Conservation (phyloP, 1,140 invertebrate genomes). For the Mamestra configurata region DNA sequence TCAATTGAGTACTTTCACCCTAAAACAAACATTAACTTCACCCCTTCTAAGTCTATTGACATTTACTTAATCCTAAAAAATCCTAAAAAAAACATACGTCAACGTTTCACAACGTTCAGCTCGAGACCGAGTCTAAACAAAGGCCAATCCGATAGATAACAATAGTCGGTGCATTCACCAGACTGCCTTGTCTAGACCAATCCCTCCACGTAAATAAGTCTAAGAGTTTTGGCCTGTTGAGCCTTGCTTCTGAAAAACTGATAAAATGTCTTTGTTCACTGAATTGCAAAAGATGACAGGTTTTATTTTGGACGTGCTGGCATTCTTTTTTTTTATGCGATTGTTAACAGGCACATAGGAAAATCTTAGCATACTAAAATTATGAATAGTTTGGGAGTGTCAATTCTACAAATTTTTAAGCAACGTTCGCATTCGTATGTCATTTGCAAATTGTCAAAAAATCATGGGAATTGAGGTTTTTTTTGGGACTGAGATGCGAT, state of each 20-base stretch:
- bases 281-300: background rate
- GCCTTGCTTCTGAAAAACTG: background rate
- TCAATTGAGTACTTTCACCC: conserved; percentile 10
- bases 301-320: background rate
- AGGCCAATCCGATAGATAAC: conserved; percentile 14
- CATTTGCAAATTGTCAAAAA: too few relatives aligned
- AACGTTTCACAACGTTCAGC: background rate
- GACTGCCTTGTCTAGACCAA: conserved; percentile 32
- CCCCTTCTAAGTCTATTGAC: conserved; percentile 1
- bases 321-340: too few relatives aligned
- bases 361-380: too few relatives aligned
- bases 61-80: conserved; percentile 12
- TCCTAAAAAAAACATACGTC: conserved; percentile 27
- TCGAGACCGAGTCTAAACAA: conserved; percentile 30
- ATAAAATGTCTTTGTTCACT: background rate
- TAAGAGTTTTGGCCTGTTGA: background rate
- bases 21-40: background rate
- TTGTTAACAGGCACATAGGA: too few relatives aligned
- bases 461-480: too few relatives aligned
- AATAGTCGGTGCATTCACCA: conserved; percentile 42
- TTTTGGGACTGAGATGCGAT: too few relatives aligned
- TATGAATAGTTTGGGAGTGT: too few relatives aligned
- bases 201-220: conserved; percentile 37
- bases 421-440: too few relatives aligned
- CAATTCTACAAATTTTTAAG: too few relatives aligned